These are phyloP conservation scores for Scaptomyza flava DNA, from an alignment of 2,888 invertebrate species.

Conservation along the genomic window DNA sequence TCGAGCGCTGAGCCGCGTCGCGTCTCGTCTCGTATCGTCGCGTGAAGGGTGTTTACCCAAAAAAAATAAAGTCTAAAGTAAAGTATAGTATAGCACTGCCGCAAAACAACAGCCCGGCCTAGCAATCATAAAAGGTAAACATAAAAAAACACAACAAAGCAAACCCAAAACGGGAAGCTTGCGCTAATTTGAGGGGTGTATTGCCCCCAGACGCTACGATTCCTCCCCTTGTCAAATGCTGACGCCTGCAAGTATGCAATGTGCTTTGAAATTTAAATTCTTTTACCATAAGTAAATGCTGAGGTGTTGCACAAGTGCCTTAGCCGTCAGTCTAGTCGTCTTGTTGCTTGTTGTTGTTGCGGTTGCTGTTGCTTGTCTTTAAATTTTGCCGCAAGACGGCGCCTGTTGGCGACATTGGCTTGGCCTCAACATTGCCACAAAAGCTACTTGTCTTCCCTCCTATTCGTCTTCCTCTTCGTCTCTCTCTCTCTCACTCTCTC, in stretches of 20 bases:
- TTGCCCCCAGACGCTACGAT: neutral
- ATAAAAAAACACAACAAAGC: slow-evolving; percentile 26
- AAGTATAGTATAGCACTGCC: slow-evolving; percentile 43
- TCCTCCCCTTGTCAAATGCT: slow-evolving; percentile 9
- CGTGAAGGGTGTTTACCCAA: slow-evolving; percentile 41
- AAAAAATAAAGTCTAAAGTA: slow-evolving; percentile 53
- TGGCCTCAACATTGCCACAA: slow-evolving; percentile 51
- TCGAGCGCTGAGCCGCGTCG: neutral
- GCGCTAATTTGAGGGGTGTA: slow-evolving; percentile 59
- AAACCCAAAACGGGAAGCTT: slow-evolving; percentile 42
- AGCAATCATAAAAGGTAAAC: slow-evolving; percentile 70
- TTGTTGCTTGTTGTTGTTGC: neutral
- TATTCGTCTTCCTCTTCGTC: neutral
- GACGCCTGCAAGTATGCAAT: slow-evolving; percentile 64
- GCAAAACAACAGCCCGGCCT: slow-evolving; percentile 52
- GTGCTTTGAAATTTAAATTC: slow-evolving; percentile 70
- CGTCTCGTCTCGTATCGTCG: neutral
- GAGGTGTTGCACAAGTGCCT: slow-evolving; percentile 63
- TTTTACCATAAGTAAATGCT: slow-evolving; percentile 62
- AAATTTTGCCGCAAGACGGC: slow-evolving; percentile 40
- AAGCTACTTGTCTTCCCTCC: slow-evolving; percentile 26
- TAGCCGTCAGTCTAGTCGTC: neutral
- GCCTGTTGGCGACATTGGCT: slow-evolving; percentile 32
- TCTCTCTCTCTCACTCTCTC: neutral
- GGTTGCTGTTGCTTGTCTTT: slow-evolving; percentile 29